Evolutionary conservation across 2,888 invertebrate genomes (phyloP).

Genomic region (Cremastinae sp.): DNA sequence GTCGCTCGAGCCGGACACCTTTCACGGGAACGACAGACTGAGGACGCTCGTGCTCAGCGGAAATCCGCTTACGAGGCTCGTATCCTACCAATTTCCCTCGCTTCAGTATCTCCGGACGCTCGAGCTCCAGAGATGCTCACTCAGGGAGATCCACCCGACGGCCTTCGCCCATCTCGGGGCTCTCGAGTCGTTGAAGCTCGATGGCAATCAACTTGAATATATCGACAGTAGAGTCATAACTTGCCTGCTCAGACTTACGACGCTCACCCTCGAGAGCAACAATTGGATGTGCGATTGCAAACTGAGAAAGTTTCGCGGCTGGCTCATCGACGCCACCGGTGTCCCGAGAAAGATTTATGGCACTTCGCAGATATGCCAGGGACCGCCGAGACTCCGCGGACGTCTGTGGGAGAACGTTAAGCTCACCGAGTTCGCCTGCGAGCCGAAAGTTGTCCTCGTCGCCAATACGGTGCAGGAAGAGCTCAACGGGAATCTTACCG

Average conservation of each 20-base stretch:
- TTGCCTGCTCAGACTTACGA: conserved; percentile 89
- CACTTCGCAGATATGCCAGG: conserved; percentile 87
- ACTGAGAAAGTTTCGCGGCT: conserved; percentile 90
- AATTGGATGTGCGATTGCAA: conserved; percentile 96
- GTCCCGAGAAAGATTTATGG: conserved; percentile 88
- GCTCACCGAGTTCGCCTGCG: conserved; percentile 90
- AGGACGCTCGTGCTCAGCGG: conserved; percentile 89
- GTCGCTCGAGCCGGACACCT: conserved; percentile 89
- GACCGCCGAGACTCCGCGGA: conserved; percentile 86
- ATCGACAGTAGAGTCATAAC: conserved; percentile 86
- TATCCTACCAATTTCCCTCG: conserved; percentile 90
- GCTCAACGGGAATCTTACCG: conserved; percentile 90
- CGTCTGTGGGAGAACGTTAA: conserved; percentile 89
- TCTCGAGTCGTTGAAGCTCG: conserved; percentile 89
- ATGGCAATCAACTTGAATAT: conserved; percentile 89
- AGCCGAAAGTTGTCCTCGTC: conserved; percentile 85
- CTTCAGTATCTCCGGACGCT: conserved; percentile 90
- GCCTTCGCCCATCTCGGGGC: conserved; percentile 89
- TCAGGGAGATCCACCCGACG: conserved; percentile 88
- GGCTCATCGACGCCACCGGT: conserved; percentile 84
- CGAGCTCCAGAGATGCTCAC: conserved; percentile 90
- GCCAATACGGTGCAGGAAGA: conserved; percentile 85
- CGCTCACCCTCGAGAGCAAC: conserved; percentile 90
- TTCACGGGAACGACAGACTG: conserved; percentile 91
- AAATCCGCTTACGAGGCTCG: conserved; percentile 89